These are phyloP conservation scores for Xestia rhomboidea DNA, from an alignment of 2,888 invertebrate species.

Conservation along the genomic window DNA sequence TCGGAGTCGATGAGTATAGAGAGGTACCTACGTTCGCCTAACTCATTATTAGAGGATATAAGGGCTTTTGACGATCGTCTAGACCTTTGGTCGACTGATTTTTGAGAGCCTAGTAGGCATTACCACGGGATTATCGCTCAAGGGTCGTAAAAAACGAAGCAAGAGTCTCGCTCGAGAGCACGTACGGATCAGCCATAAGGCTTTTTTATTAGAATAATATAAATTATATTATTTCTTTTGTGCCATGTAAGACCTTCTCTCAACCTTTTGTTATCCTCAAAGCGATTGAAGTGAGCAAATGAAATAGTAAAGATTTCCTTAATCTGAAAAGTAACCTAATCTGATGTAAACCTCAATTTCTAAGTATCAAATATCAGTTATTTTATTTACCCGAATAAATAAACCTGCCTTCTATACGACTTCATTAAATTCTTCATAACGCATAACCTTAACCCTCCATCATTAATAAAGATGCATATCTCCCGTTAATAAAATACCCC, in stretches of 20 bases:
- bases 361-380: conserved; percentile 4
- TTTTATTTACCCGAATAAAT: neutral
- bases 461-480: conserved; percentile 51
- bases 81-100: conserved; percentile 64
- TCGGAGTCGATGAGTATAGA: conserved; percentile 27
- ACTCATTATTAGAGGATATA: conserved; percentile 57
- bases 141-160: conserved; percentile 56
- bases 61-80: conserved; percentile 60
- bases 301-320: neutral
- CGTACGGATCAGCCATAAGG: conserved; percentile 55
- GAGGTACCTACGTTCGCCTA: conserved; percentile 29
- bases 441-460: conserved; percentile 20
- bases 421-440: conserved; percentile 23
- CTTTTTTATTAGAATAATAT: conserved; percentile 56
- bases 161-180: conserved; percentile 48
- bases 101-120: conserved; percentile 58
- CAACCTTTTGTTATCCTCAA: conserved; percentile 4
- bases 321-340: neutral
- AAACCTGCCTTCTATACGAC: neutral
- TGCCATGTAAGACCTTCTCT: neutral
- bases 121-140: conserved; percentile 59
- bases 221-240: conserved; percentile 42
- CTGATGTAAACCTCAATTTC: neutral
- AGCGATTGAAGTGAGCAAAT: neutral
- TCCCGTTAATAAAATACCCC: conserved; percentile 52